A percentile compares a stretch with the other conserved stretches of the same genome.
phyloP scores from a whole-genome alignment of 1,140 invertebrate genomes.

The Drosophila nebulosa region DNA sequence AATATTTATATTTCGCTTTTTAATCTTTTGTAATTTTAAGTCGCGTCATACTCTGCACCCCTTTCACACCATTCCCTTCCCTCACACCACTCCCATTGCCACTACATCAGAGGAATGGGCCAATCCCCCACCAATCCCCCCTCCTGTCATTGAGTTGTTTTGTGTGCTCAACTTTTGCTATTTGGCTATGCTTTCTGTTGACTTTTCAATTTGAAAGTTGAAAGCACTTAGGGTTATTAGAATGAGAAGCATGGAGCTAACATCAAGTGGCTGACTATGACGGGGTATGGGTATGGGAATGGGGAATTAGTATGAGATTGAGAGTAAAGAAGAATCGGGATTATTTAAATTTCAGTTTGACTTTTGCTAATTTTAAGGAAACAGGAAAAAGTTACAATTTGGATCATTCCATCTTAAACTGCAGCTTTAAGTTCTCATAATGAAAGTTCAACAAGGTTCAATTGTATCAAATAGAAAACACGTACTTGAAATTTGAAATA shows the following conservation, averaged over 20 bases:
- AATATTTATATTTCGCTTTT: conserved; percentile 79
- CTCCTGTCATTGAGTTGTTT: conserved; percentile 8
- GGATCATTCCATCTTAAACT: not conserved
- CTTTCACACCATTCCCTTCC: not conserved
- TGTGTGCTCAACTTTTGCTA: conserved; percentile 59
- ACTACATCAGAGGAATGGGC: too few species aligned
- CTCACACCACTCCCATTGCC: not conserved
- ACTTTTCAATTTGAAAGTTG: conserved; percentile 78
- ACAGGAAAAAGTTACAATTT: not conserved
- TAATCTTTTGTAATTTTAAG: conserved; percentile 79
- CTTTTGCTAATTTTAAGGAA: not conserved
- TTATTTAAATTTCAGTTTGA: conserved; percentile 33
- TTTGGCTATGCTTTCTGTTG: conserved; percentile 73
- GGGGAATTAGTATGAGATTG: not conserved
- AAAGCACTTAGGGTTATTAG: conserved; percentile 77
- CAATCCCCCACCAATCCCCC: not conserved
- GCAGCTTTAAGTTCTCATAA: too few species aligned
- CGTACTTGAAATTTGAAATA: too few species aligned
- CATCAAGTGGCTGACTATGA: conserved; percentile 57
- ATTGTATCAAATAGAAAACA: too few species aligned
- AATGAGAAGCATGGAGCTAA: conserved; percentile 58
- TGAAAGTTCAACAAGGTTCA: too few species aligned
- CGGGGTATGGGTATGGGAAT: too few species aligned
- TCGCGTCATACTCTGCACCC: conserved; percentile 43
- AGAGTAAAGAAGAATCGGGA: conserved; percentile 15